Percentiles rank a stretch among this genome's conserved stretches.
Conservation (phyloP, 2,888 invertebrate genomes). For the Drosophila crucigera region DNA sequence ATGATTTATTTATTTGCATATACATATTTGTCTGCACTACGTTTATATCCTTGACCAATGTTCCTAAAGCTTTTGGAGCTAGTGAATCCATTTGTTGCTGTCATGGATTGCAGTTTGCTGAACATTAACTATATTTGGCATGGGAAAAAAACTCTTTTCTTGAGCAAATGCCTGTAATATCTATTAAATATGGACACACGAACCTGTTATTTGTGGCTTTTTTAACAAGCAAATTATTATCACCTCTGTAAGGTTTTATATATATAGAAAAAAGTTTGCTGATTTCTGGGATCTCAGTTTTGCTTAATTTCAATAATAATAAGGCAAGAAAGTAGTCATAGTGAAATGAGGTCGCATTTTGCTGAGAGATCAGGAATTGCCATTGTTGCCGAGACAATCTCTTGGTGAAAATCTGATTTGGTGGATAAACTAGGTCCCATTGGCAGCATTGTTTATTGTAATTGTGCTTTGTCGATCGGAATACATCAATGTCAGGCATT, state of each 20-base stretch:
- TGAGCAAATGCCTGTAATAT: not conserved
- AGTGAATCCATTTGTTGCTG: not conserved
- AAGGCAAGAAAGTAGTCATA: not conserved
- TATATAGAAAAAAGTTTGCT: not conserved
- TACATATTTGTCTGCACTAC: not conserved
- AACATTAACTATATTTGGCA: not conserved
- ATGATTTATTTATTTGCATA: not conserved
- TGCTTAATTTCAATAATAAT: not conserved
- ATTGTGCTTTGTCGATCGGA: constrained; percentile 61
- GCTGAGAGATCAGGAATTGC: not conserved
- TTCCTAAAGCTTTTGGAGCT: not conserved
- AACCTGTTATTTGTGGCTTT: not conserved
- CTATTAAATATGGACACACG: not conserved
- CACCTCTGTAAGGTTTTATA: not conserved
- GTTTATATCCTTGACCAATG: not conserved
- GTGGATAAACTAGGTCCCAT: constrained; percentile 16
- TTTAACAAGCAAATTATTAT: not conserved
- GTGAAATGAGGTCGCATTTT: constrained; percentile 2
- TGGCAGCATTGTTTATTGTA: constrained; percentile 63
- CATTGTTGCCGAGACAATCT: constrained; percentile 3
- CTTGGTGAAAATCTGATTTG: constrained; percentile 14
- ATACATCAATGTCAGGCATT: constrained; percentile 73
- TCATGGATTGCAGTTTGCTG: not conserved
- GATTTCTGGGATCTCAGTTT: not conserved
- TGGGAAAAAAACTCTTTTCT: not conserved